Evolutionary conservation across 2,113 vertebrate species (phyloP), one percentile per base, ranked within the genome.

Genomic region (Gymnogyps californianus): DNA sequence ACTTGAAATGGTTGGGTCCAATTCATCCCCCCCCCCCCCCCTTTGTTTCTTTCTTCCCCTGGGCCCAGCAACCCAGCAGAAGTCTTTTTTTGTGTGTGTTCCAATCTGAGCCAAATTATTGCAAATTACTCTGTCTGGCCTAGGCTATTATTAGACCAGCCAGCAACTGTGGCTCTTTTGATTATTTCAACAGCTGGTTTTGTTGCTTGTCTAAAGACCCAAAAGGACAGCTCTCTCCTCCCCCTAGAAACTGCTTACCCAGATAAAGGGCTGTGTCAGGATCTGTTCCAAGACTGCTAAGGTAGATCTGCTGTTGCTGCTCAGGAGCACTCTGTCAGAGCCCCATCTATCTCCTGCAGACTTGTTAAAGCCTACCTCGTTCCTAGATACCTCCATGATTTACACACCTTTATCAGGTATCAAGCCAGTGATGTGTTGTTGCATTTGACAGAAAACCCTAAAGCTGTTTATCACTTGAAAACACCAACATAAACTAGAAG

Each of bases 141-240:
- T 93, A 54, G 71, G 25, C 78, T 97, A 90, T 97, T 93, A 95
- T 94, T 96, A 88, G 70, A 88, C 62, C 54, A 88, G 78, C 74
- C 84, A 94, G 87, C 62, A 94, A 91, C 75, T 74, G 78, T 61
- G 52, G 62, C 57, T 91, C 75, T 93, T 94, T 76, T 61, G 31
- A 93, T 96, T 96, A 90, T 93, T 96, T 87, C 82, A 87, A 83
- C 96, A 96, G 93, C 84, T 97, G 95, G 28, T 72, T 96, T 96
- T 88, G 84, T 85, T 88, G 66, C 58, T 80, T 90, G 36, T 77
- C 74, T 88, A 36, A 82, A 87, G 81, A 81, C 3, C 12, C 52
- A 67, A 69, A 89, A 76, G 42, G 54, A 87, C 47, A 90, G 62
- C 25, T 24, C 57, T 85, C 74, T 85, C 47, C 52, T 82, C 61